Evolutionary conservation across 2,113 vertebrate genomes (phyloP), one percentile per base, ranked within the genome.

Genomic region (Chionodraco myersi): DNA sequence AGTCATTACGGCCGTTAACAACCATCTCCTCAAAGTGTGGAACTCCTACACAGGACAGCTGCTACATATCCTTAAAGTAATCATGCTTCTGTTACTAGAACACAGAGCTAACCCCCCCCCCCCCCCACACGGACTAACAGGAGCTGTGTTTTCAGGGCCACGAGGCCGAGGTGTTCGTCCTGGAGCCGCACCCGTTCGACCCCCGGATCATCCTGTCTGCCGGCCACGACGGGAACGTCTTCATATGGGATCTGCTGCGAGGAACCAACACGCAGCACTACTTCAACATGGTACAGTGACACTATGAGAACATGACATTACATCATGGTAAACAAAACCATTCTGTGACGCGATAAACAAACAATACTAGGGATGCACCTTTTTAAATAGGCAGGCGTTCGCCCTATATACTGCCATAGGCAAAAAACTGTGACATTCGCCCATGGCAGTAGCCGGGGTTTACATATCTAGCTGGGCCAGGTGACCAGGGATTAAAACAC

Each of bases 1-100:
- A n/a, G 97, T 99, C 36, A 96, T 98, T 85, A 99, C 98, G 4
- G 97, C 98, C 70, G 97, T 98, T 80, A 99, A 97, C 88, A 97
- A 98, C 90, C 96, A 98, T 90, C 95, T 98, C 72, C 96, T 99
- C 75, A 99, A 99, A 96, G 98, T 99, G 15, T 99, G 98, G 98
- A 95, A 98, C 90, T 99, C 98, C 74, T 95, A 92, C 70, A 97
- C 96, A 44, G 98, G 98, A 34, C 96, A 97, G 13, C 89, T 99
- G 87, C 97, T 99, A 73, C 97, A 99, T 89, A 95, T 99, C 59
- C 92, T 99, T 21, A 93, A 96, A 94, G 98, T 99, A 96, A 87
- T 61, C 54, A 10, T 48, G 16, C 2, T 48, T 72, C 14, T 62
- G 6, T 49, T 45, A 53, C 41, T 59, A 4, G 11, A 51, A 53